A percentile compares a stretch with the other conserved stretches of the same genome.
These are phyloP conservation scores for Chaetodon trifascialis DNA, from an alignment of 2,113 vertebrate species.

Conservation along the genomic window DNA sequence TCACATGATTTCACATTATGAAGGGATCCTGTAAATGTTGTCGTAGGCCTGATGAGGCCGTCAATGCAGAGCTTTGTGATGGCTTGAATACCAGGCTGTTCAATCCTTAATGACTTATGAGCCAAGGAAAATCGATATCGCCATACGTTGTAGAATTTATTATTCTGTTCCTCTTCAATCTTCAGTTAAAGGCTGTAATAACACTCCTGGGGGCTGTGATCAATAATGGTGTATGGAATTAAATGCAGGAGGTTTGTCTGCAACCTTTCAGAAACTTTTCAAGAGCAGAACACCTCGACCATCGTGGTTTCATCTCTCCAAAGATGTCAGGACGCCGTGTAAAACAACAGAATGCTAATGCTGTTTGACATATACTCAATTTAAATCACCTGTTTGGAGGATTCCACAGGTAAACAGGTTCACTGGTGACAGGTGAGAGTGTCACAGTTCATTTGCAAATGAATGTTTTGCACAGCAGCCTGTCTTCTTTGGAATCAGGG, in stretches of 20 bases:
- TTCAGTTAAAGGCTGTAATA: slow-evolving; percentile 24
- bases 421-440: too few species aligned
- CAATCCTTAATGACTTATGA: slow-evolving; percentile 27
- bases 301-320: neutral
- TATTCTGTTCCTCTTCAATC: slow-evolving; percentile 13
- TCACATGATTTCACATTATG: neutral
- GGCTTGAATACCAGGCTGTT: neutral
- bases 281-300: neutral
- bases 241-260: neutral
- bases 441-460: too few species aligned
- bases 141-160: slow-evolving; percentile 15
- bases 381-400: too few species aligned
- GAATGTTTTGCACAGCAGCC: too few species aligned
- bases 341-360: too few species aligned
- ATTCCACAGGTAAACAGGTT: too few species aligned
- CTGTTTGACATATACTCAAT: too few species aligned
- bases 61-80: neutral
- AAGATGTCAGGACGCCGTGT: too few species aligned
- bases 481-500: too few species aligned
- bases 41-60: neutral
- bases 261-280: neutral
- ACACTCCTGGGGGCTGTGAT: slow-evolving; percentile 25
- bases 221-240: slow-evolving; percentile 19
- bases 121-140: slow-evolving; percentile 53
- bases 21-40: neutral